Percentiles rank a stretch among this genome's conserved stretches.
phyloP scores from a whole-genome alignment of 2,888 invertebrate species.

The Nycteola revayana region DNA sequence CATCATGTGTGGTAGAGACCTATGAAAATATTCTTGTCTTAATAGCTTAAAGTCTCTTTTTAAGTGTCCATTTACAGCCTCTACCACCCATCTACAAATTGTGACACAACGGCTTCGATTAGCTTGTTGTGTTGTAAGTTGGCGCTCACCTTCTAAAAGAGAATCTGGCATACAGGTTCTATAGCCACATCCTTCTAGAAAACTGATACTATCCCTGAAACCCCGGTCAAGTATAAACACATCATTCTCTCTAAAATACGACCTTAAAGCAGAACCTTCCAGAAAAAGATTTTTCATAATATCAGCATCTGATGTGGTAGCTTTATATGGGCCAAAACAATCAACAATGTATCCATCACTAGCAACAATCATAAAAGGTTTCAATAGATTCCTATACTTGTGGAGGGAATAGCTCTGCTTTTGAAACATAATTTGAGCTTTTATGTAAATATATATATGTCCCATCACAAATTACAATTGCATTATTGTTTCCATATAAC shows the following conservation, averaged over 20 bases:
- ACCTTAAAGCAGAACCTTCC: slow-evolving; percentile 2
- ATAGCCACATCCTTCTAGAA: slow-evolving; percentile 3
- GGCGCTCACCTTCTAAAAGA: background rate
- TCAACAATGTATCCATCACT: too few relatives aligned
- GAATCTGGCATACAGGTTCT: slow-evolving; percentile 3
- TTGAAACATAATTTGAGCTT: too few relatives aligned
- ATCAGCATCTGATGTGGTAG: too few relatives aligned
- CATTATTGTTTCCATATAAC: slow-evolving; percentile 2
- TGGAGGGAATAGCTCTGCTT: too few relatives aligned
- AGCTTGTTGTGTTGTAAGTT: slow-evolving; percentile 3
- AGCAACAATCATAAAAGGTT: too few relatives aligned
- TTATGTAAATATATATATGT: too few relatives aligned
- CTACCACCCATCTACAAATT: slow-evolving; percentile 5
- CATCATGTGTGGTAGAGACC: slow-evolving; percentile 18
- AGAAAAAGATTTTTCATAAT: slow-evolving; percentile 1
- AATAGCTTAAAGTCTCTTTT: background rate
- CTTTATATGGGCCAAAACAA: too few relatives aligned
- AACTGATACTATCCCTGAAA: background rate
- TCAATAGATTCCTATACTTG: too few relatives aligned
- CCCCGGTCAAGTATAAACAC: slow-evolving; percentile 3
- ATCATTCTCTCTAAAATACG: slow-evolving; percentile 2
- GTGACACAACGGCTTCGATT: slow-evolving; percentile 6
- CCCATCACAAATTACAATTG: too few relatives aligned
- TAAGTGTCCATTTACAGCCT: too few relatives aligned
- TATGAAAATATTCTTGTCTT: slow-evolving; percentile 15